Evolutionary conservation across 2,797 vertebrate species (phyloP), one percentile per base, ranked within the genome.

Genomic region (Yasuhikotakia modesta): DNA sequence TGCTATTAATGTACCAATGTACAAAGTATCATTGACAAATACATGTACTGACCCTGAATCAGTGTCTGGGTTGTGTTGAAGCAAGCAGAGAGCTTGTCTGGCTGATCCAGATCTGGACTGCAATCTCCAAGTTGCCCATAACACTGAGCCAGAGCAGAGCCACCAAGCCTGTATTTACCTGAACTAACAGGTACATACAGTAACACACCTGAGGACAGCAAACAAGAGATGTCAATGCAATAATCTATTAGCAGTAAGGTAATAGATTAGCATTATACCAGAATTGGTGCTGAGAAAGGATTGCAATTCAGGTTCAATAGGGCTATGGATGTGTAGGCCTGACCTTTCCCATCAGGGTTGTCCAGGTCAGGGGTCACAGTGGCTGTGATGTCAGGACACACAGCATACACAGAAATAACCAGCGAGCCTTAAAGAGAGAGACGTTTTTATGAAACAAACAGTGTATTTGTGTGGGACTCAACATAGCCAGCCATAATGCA

Each of bases 351-450:
- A 45, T 92, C 84, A 5, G 96, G 95, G 83, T 92, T 87, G 81
- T 98, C 94, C 11, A 98, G 94, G 86, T 98, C 96, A 0, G 96
- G 96, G 0, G 96, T 97, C 73, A 98, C 91, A 0, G 96, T 98
- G 84, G 94, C 94, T 0, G 93, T 96, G 87, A 98, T 94, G 84
- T 98, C 96, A 10, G 95, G 95, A 80, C 96, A 97, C 45, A 96
- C 93, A 0, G 96, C 96, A 13, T 98, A 98, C 5, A 94, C 92
- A 0, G 97, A 98, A 86, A 98, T 94, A 67, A 98, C 96, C 83
- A 98, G 87, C 0, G 96, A 93, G 8, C 97, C 97, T 98, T 87
- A 17, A 30, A 75, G 8, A 43, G 13, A 64, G 1, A 46, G 1
- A n/a, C n/a, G 68, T 61, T 5, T 6, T 5, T 53, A 1, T 11